Conservation (phyloP, 2,888 invertebrate species). For the Pachymerium ferrugineum region DNA sequence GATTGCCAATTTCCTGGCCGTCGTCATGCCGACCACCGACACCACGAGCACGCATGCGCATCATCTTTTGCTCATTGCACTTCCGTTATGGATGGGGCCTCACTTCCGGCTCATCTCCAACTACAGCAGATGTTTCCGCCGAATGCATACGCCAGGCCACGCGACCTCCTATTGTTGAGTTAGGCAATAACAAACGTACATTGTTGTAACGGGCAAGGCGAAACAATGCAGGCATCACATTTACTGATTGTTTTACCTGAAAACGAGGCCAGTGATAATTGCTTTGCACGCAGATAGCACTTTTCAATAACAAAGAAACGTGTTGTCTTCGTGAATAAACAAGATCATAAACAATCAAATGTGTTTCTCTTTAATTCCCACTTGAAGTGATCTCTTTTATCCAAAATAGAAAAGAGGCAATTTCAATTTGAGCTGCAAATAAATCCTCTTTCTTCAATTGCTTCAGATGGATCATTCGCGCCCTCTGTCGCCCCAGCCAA, state of each 20-base stretch:
- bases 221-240: too few relatives aligned
- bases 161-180: slow-evolving; percentile 2
- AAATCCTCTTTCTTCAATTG: background rate
- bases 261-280: background rate
- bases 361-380: too few relatives aligned
- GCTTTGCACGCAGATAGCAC: background rate
- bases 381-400: too few relatives aligned
- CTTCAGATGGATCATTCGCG: background rate
- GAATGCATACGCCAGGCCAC: background rate
- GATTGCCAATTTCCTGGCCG: slow-evolving; percentile 8
- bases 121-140: slow-evolving; percentile 5
- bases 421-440: background rate
- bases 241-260: background rate
- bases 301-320: background rate
- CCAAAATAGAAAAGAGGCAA: background rate
- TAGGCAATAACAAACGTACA: background rate
- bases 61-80: background rate
- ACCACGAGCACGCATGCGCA: slow-evolving; percentile 8
- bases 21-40: background rate
- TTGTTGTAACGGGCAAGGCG: background rate
- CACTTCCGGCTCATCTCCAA: slow-evolving; percentile 13
- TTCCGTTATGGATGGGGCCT: background rate
- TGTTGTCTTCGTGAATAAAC: background rate
- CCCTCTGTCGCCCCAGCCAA: slow-evolving; percentile 3
- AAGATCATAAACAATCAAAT: background rate